phyloP scores from a whole-genome alignment of 2,888 invertebrate species.

The Oligia fasciuncula region DNA sequence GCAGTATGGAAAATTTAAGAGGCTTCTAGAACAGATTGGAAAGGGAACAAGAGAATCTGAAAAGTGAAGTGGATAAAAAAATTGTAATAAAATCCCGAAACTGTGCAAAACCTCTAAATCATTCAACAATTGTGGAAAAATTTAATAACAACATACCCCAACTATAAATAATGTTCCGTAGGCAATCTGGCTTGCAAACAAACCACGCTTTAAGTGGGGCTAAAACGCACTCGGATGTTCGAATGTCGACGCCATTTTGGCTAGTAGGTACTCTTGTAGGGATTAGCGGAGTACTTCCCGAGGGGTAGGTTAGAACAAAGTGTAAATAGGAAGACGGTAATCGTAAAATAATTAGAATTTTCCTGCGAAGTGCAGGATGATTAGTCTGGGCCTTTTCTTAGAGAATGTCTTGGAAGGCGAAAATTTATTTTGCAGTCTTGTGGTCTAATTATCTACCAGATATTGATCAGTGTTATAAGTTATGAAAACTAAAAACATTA shows the following conservation, averaged over 20 bases:
- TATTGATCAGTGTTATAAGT: not conserved
- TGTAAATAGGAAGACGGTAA: slow-evolving; percentile 64
- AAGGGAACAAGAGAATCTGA: not conserved
- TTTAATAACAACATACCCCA: slow-evolving; percentile 73
- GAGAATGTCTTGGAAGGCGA: not conserved
- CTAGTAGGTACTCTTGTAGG: slow-evolving; percentile 70
- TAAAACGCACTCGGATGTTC: slow-evolving; percentile 78
- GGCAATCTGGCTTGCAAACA: slow-evolving; percentile 81
- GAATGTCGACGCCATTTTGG: slow-evolving; percentile 76
- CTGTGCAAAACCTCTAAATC: slow-evolving; percentile 56
- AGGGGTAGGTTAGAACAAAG: slow-evolving; percentile 63
- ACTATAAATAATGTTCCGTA: slow-evolving; percentile 78
- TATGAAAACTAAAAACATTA: not conserved
- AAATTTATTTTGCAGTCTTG: not conserved
- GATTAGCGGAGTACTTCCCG: slow-evolving; percentile 62
- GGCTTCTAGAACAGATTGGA: not conserved
- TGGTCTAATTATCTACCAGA: not conserved
- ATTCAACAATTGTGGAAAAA: slow-evolving; percentile 63
- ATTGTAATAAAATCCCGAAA: slow-evolving; percentile 21
- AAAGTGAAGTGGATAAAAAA: not conserved
- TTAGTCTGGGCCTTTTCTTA: slow-evolving; percentile 5
- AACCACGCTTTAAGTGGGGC: slow-evolving; percentile 79
- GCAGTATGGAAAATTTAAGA: not conserved
- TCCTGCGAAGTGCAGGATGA: slow-evolving; percentile 20
- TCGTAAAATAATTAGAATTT: slow-evolving; percentile 68